Base-by-base conservation (phyloP, 2,113 vertebrate species). In the Myodes glareolus region DNA sequence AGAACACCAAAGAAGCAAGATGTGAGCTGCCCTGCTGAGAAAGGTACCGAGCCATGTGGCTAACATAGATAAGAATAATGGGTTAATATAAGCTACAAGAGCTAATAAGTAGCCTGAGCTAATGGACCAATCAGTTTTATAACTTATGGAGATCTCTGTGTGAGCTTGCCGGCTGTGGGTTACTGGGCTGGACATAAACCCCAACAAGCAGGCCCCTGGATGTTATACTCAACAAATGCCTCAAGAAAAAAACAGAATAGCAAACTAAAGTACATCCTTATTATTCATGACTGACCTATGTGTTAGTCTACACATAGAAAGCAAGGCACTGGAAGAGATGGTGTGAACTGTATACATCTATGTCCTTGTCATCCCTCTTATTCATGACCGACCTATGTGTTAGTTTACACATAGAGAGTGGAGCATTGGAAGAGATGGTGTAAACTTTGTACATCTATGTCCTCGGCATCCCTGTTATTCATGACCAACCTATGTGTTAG, bases 141-240 rank as follows among this genome's bases (percentile, higher is more conserved):
- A n/a, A n/a, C n/a, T n/a, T n/a, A n/a, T n/a, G n/a, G n/a, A n/a
- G n/a, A n/a, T n/a, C n/a, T n/a, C n/a, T n/a, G n/a, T n/a, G n/a
- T n/a, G n/a, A n/a, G n/a, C n/a, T n/a, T n/a, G n/a, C n/a, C n/a
- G n/a, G n/a, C n/a, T n/a, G n/a, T n/a, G n/a, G n/a, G n/a, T n/a
- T n/a, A n/a, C n/a, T n/a, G n/a, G n/a, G n/a, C n/a, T n/a, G n/a
- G n/a, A n/a, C n/a, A n/a, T n/a, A n/a, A n/a, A n/a, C n/a, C n/a
- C n/a, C n/a, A n/a, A n/a, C n/a, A n/a, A n/a, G n/a, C n/a, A n/a
- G n/a, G n/a, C n/a, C n/a, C n/a, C n/a, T n/a, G n/a, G n/a, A n/a
- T n/a, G n/a, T n/a, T n/a, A n/a, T n/a, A n/a, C n/a, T 63, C 73
- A 94, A 75, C 27, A 92, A 94, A 90, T 78, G 23, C 63, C n/a